Evolutionary conservation across 2,113 vertebrate species (phyloP).

Genomic region (Ifrita kowaldi): DNA sequence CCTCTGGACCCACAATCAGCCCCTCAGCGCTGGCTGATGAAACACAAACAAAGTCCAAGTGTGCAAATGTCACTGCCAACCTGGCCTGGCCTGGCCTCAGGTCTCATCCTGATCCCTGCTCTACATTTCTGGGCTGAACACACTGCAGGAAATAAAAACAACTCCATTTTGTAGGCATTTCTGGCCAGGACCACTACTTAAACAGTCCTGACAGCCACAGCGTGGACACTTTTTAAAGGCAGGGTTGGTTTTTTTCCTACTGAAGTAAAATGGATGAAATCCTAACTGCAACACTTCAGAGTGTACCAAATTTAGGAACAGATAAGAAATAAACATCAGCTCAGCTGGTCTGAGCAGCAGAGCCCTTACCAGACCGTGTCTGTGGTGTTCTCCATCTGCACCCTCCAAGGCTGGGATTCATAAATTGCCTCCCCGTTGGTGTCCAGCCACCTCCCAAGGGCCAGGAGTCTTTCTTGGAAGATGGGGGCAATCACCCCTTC

Average conservation of each 20-base stretch:
- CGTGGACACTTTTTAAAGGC: not conserved
- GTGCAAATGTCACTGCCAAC: not conserved
- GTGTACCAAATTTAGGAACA: not conserved
- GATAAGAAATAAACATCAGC: not conserved
- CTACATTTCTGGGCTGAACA: not conserved
- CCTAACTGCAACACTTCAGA: not conserved
- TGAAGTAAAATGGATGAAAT: not conserved
- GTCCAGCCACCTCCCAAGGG: slow-evolving; percentile 85
- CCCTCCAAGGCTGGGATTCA: slow-evolving; percentile 83
- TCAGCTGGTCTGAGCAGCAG: not conserved
- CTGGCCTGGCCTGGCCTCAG: not conserved
- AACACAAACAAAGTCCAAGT: slow-evolving; percentile 31
- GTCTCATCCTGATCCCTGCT: not conserved
- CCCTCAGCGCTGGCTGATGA: not conserved
- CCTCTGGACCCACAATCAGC: not conserved
- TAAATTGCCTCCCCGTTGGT: slow-evolving; percentile 92
- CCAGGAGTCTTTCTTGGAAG: slow-evolving; percentile 89
- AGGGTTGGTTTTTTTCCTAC: not conserved
- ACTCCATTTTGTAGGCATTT: not conserved
- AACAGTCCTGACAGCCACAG: not conserved
- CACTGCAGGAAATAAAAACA: not conserved
- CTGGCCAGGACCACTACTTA: not conserved
- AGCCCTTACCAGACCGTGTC: slow-evolving; percentile 78
- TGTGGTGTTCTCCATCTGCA: slow-evolving; percentile 80
- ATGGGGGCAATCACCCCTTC: slow-evolving; percentile 85